These are phyloP conservation scores for Pachypanchax playfairii DNA, from an alignment of 2,113 vertebrate genomes.

Conservation along the genomic window DNA sequence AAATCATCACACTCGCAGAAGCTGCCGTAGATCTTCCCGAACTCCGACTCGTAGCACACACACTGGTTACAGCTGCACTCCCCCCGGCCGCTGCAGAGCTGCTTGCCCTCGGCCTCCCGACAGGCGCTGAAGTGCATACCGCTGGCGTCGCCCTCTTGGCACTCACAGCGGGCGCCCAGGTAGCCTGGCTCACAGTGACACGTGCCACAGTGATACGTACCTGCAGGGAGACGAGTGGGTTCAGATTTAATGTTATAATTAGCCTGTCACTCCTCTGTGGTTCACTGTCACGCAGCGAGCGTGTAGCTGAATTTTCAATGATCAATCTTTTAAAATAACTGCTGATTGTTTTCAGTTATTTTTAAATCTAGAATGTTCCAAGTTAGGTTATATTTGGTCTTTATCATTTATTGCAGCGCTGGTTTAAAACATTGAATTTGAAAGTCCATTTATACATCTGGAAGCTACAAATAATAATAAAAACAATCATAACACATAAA, in stretches of 20 bases:
- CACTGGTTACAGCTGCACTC: constrained; percentile 98
- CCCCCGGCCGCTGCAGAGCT: constrained; percentile 91
- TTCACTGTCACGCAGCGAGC: neutral
- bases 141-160: constrained; percentile 86
- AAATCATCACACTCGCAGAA: constrained; percentile 98
- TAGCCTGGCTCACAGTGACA: constrained; percentile 87
- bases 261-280: neutral
- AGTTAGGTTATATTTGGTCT: too few relatives aligned
- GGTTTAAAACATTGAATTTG: too few relatives aligned
- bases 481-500: too few relatives aligned
- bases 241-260: neutral
- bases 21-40: constrained; percentile 93
- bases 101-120: constrained; percentile 90
- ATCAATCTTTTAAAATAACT: too few relatives aligned
- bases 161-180: constrained; percentile 91
- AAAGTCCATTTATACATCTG: too few relatives aligned
- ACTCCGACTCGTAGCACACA: constrained; percentile 93
- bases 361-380: too few relatives aligned
- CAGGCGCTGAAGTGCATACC: constrained; percentile 82
- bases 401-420: too few relatives aligned
- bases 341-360: too few relatives aligned
- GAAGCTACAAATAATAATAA: too few relatives aligned
- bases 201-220: constrained; percentile 85
- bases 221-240: constrained; percentile 26
- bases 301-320: too few relatives aligned